Evolutionary conservation across 2,797 vertebrate species (phyloP), one percentile per base, ranked within the genome.

Genomic region (Myiothlypis chrysogaster): DNA sequence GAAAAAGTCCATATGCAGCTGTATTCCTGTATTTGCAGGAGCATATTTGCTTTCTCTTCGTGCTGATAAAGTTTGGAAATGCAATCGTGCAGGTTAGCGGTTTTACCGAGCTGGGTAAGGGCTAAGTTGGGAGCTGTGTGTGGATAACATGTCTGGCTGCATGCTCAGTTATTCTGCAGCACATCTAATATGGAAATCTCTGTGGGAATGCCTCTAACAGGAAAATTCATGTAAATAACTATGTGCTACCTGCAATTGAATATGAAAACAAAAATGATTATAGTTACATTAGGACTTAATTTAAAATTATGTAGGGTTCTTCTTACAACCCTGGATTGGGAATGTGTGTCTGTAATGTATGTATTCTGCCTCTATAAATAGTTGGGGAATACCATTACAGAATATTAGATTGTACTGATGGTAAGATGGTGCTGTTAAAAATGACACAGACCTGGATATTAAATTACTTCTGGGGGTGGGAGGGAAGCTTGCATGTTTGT

Each of bases 341-440:
- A 94, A 87, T 81, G 56, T 13, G 19, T 92, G 57, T 39, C 79
- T 90, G 87, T 75, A 83, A 83, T 60, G 79, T 94, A 60, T 95
- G 82, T 87, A 77, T 93, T 87, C 89, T 78, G 69, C 59, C 92
- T 95, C 90, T 97, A 95, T 97, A 95, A 97, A 97, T 95, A 97
- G 95, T 93, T 97, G 93, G 95, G 93, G 94, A 97, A 96, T 96
- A 94, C 97, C 96, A 96, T 94, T 93, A 90, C 92, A 96, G 91
- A 83, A 94, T 91, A 96, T 93, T 97, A 95, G 94, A 96, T 91
- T 96, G 90, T 91, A 93, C 82, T 94, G 87, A 59, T 91, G 89
- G 79, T 81, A 53, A 87, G 59, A 88, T 91, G 91, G 94, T 89
- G 83, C 84, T 81, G 83, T 95, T 96, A 88, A 95, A 96, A 94